Evolutionary conservation across 2,888 invertebrate species (phyloP), one percentile per base, ranked within the genome.

Genomic region (Chrysotoxum bicinctum): DNA sequence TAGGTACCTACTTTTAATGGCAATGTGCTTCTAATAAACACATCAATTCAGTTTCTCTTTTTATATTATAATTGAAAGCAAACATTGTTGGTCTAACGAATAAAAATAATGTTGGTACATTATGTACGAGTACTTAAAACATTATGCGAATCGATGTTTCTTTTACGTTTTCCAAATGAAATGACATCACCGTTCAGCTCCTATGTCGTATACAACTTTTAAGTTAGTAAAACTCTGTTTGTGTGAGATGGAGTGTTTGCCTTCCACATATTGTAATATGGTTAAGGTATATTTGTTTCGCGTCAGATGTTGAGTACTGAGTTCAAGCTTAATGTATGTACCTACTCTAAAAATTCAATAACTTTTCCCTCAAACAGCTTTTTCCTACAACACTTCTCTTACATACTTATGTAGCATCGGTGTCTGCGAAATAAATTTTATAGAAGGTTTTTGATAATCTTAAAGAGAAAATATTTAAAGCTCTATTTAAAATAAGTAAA

Each of bases 171-270:
- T 23, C n/a, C 21, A 48, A 19, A 37, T 1, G 58, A 60, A 62
- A 75, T 80, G 80, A 80, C 80, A 80, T 80, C 80, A 80, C n/a
- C 80, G 54, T 35, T 52, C 14, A 35, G n/a, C 50, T 9, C 6
- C 19, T 16, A 32, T 7, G 9, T 6, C 6, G n/a, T 70, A 54
- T 58, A 54, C 12, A 60, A 19, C 5, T 66, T 43, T 21, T 45
- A 48, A 14, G 12, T 26, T 12, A 40, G 14, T 7, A 21, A 16
- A 14, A 21, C 58, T n/a, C 5, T 43, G 23, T 16, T 58, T 35
- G 19, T 58, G 56, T 58, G 56, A 35, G 56, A 35, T 35, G 32
- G 21, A 35, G 9, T 40, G 9, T 23, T 43, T n/a, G 23, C 23
- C 21, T 5, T n/a, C 6, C 43, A 43, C 60, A 43, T 40, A n/a